Evolutionary conservation across 2,797 vertebrate genomes (phyloP), one percentile per base, ranked within the genome.

Genomic region (Lepus oiostolus): DNA sequence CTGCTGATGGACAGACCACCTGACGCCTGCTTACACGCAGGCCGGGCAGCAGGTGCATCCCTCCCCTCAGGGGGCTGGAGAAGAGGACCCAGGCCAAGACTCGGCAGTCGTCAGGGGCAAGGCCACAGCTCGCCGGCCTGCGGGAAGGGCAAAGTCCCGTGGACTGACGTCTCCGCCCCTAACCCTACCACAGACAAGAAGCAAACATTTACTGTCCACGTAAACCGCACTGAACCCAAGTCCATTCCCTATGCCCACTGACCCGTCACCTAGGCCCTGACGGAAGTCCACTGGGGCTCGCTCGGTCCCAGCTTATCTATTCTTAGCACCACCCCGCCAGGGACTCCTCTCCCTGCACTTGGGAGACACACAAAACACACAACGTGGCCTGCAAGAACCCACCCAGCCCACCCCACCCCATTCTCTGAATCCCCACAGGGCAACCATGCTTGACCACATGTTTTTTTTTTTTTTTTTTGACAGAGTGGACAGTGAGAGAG

Each of bases 361-460:
- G 32, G 21, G 22, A 24, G 42, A 58, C 21, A 74, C 35, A 11
- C 22, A 5, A 35, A 21, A 30, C 10, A 30, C 10, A 42, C 2
- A 1, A 1, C 11, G 1, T 4, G 7, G 14, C 4, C 28, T 9
- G 4, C 2, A 0, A 22, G 84, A 30, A 5, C 58, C 17, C 58
- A 47, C 47, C 22, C 58, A 28, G 32, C 32, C 32, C 42, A 7
- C 42, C 42, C 42, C 42, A 42, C 42, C 42, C 42, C 42, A 42
- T 8, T 8, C 42, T 8, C 42, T 42, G 42, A 42, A 42, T 42
- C 7, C 42, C 42, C 42, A 8, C 42, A 8, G 42, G 42, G 42
- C 42, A 42, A 42, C 7, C 42, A 8, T 42, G n/a, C n/a, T 77
- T 58, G 30, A n/a, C 52, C 58, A 50, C 11, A 54, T 7, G 21